Evolutionary conservation across 2,113 vertebrate species (phyloP).

Genomic region (Thamnaconus septentrionalis): DNA sequence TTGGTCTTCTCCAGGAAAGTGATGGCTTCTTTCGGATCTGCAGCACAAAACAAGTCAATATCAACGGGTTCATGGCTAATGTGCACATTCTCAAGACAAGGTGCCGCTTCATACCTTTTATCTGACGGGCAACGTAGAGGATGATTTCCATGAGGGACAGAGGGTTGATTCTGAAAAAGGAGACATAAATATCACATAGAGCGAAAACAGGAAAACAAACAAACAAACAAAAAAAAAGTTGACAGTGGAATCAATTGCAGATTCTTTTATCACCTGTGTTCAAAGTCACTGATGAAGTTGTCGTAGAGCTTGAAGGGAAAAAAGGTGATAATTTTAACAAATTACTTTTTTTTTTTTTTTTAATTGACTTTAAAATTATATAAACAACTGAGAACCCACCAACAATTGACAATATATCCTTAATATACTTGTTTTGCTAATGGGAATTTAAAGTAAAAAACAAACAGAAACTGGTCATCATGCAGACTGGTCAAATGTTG

Average conservation of each 20-base stretch:
- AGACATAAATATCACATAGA: neutral
- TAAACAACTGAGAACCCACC: no score
- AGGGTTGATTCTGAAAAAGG: slow-evolving; percentile 88
- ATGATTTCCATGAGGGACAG: slow-evolving; percentile 96
- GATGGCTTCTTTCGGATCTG: slow-evolving; percentile 91
- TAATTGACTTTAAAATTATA: no score
- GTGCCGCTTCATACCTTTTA: slow-evolving; percentile 80
- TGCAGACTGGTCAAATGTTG: no score
- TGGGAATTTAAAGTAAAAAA: no score
- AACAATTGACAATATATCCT: no score
- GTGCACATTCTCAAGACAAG: neutral
- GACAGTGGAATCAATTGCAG: neutral
- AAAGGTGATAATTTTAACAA: neutral
- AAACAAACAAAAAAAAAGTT: neutral
- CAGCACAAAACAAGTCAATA: slow-evolving; percentile 12
- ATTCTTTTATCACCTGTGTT: slow-evolving; percentile 86
- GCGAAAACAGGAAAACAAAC: neutral
- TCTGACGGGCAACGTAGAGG: slow-evolving; percentile 90
- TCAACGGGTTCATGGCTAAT: no score
- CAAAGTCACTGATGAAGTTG: slow-evolving; percentile 96
- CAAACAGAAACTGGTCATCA: no score
- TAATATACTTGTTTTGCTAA: no score
- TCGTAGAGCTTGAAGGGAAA: slow-evolving; percentile 88
- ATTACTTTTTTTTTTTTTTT: no score
- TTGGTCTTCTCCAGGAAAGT: slow-evolving; percentile 95